Percentiles rank a stretch among this genome's conserved stretches.
Evolutionary conservation across 2,797 vertebrate species (phyloP).

Genomic region (Mionectes olivaceus): DNA sequence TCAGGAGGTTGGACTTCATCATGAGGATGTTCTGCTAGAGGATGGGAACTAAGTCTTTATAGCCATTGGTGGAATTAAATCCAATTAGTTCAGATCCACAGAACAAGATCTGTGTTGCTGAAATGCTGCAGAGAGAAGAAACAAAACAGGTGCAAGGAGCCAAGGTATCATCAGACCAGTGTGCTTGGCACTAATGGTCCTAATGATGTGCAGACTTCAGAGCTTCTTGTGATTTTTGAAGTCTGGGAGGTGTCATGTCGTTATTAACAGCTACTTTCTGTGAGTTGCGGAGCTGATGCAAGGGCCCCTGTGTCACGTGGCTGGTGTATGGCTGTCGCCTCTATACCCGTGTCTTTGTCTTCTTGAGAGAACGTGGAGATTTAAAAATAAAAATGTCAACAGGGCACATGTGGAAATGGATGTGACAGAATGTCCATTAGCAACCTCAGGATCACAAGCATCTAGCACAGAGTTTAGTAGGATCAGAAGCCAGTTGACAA

Average conservation of each 20-base stretch:
- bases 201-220: background rate
- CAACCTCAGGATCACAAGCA: background rate
- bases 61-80: accelerated
- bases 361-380: background rate
- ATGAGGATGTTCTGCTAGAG: background rate
- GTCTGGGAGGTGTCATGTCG: background rate
- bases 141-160: background rate
- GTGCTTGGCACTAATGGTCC: background rate
- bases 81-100: background rate
- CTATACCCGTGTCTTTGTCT: background rate
- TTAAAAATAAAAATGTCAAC: background rate
- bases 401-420: background rate
- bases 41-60: background rate
- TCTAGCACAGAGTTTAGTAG: background rate
- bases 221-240: background rate
- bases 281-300: background rate
- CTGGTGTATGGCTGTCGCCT: background rate
- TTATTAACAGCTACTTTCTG: background rate
- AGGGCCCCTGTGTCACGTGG: background rate
- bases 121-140: background rate
- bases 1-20: background rate
- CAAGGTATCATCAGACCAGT: background rate
- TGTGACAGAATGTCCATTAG: background rate
- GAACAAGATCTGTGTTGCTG: background rate
- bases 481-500: background rate